A percentile compares a stretch with the other conserved stretches of the same genome.
Evolutionary conservation across 2,113 vertebrate genomes (phyloP).

Genomic region (Dicaeum eximium): DNA sequence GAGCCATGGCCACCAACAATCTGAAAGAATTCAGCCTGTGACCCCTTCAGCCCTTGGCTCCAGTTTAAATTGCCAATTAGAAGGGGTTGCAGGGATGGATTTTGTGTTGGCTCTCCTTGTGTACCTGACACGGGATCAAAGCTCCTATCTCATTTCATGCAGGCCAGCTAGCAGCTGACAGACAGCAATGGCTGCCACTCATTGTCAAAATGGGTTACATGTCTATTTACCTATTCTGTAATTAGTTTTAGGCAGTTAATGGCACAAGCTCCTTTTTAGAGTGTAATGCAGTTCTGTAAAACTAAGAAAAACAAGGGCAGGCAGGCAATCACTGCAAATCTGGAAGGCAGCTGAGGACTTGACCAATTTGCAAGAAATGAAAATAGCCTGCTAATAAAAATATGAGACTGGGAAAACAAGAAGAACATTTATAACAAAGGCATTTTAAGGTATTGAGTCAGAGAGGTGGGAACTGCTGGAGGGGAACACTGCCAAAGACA

Average conservation of each 20-base stretch:
- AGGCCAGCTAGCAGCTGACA: neutral
- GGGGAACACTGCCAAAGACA: neutral
- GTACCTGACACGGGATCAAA: conserved; percentile 2
- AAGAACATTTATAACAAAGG: neutral
- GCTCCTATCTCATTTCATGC: neutral
- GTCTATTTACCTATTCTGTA: conserved; percentile 7
- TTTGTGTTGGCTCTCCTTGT: neutral
- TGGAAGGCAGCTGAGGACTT: neutral
- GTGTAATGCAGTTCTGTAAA: neutral
- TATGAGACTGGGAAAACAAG: neutral
- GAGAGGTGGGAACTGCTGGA: conserved; percentile 23
- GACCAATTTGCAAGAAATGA: neutral
- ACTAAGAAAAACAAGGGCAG: neutral
- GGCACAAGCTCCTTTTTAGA: neutral
- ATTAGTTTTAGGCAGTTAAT: conserved; percentile 2
- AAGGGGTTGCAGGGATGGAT: neutral
- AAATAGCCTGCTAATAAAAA: neutral
- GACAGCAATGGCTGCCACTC: neutral
- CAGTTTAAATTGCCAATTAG: conserved; percentile 23
- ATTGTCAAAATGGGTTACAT: neutral
- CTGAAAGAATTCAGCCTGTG: neutral
- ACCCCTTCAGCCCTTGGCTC: neutral
- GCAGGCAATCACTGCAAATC: neutral
- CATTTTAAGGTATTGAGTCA: conserved; percentile 22
- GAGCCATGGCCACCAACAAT: neutral